A percentile compares a stretch with the other conserved stretches of the same genome.
Evolutionary conservation across 1,140 invertebrate species (phyloP).

Genomic region (Danaus melanippus): DNA sequence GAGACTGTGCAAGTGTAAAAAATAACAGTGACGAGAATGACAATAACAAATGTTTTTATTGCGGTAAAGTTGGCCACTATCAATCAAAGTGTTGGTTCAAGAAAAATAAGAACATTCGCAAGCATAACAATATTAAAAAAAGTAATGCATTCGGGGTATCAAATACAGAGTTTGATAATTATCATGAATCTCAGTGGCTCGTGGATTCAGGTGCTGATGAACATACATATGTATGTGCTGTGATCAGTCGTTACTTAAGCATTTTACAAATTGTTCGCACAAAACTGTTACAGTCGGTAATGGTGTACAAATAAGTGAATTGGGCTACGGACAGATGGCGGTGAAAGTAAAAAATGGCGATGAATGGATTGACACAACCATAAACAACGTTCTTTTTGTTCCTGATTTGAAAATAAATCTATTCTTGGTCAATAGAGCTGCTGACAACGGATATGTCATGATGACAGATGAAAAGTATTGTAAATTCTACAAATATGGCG

Average conservation of each 20-base stretch:
- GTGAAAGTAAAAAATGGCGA: conserved; percentile 14
- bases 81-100: conserved; percentile 27
- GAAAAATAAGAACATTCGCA: conserved; percentile 6
- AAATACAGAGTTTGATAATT: conserved; percentile 5
- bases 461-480: conserved; percentile 19
- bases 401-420: conserved; percentile 38
- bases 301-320: conserved; percentile 8
- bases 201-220: conserved; percentile 27
- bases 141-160: conserved; percentile 24
- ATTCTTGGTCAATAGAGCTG: conserved; percentile 31
- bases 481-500: conserved; percentile 15
- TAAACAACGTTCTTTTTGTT: conserved; percentile 38
- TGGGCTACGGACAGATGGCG: conserved; percentile 12
- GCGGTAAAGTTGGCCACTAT: conserved; percentile 24
- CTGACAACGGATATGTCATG: conserved; percentile 29
- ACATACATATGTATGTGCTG: conserved; percentile 29
- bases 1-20: conserved; percentile 19
- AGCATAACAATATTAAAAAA: conserved; percentile 12
- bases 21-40: conserved; percentile 9
- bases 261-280: conserved; percentile 3
- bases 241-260: conserved; percentile 16
- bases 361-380: conserved; percentile 19
- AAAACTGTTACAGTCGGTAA: conserved; percentile 22
- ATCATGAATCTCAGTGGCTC: conserved; percentile 23
- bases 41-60: conserved; percentile 26